Conservation (phyloP, 2,888 invertebrate species). For the Teleogryllus oceanicus region DNA sequence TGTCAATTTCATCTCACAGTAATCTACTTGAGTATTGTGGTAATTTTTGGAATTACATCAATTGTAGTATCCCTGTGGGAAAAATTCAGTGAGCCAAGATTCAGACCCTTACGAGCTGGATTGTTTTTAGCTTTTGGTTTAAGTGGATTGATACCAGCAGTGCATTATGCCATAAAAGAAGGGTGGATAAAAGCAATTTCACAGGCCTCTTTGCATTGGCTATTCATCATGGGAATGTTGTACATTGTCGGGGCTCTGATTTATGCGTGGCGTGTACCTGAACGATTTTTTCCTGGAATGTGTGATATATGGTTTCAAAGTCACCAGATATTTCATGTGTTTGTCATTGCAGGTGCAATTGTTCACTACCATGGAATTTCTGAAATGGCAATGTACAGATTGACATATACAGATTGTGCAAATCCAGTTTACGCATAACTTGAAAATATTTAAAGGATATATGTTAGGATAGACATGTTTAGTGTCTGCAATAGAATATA, state of each 20-base stretch:
- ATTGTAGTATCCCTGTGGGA: slow-evolving; percentile 97
- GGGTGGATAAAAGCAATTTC: slow-evolving; percentile 92
- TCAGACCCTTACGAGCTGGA: slow-evolving; percentile 81
- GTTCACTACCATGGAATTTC: slow-evolving; percentile 98
- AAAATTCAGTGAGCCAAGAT: slow-evolving; percentile 88
- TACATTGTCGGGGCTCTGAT: slow-evolving; percentile 95
- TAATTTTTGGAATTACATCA: slow-evolving; percentile 85
- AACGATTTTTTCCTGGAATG: slow-evolving; percentile 93
- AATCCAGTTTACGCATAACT: background rate
- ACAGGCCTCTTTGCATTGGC: slow-evolving; percentile 90
- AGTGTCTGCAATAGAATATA: too few species aligned
- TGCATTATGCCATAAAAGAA: slow-evolving; percentile 91
- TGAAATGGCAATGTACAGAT: slow-evolving; percentile 88
- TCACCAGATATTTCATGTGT: slow-evolving; percentile 97
- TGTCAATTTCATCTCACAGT: slow-evolving; percentile 92
- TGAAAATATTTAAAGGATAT: too few species aligned
- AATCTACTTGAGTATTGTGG: slow-evolving; percentile 85
- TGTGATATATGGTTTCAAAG: slow-evolving; percentile 99
- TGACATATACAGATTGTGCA: slow-evolving; percentile 3
- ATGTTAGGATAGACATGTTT: too few species aligned
- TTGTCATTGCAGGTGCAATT: slow-evolving; percentile 95
- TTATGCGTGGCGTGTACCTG: slow-evolving; percentile 95
- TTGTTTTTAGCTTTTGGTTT: slow-evolving; percentile 96
- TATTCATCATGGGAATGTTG: slow-evolving; percentile 87
- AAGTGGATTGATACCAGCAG: slow-evolving; percentile 93